Percentiles rank a stretch among this genome's conserved stretches.
phyloP scores from a whole-genome alignment of 2,888 invertebrate genomes.

The Cryptophagus acutangulus region DNA sequence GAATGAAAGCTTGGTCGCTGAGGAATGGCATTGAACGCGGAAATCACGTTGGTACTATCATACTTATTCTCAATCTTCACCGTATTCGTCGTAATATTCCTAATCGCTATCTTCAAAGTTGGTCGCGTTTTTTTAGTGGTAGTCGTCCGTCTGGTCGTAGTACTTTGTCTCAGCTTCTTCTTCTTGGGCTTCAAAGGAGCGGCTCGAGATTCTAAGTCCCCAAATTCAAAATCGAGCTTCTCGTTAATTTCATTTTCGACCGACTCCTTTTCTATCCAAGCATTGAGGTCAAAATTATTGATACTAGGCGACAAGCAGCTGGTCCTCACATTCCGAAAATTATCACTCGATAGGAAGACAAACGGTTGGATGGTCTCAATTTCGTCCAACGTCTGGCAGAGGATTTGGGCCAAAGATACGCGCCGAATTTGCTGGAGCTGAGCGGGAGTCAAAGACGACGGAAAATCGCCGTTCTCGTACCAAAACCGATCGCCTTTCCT shows the following conservation, averaged over 20 bases:
- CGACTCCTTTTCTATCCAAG: constrained; percentile 54
- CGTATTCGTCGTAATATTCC: constrained; percentile 17
- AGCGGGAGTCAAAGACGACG: constrained; percentile 69
- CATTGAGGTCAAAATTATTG: constrained; percentile 56
- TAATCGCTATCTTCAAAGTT: constrained; percentile 18
- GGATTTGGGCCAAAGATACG: constrained; percentile 66
- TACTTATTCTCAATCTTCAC: constrained; percentile 17
- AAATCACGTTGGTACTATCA: constrained; percentile 6
- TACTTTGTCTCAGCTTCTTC: constrained; percentile 8
- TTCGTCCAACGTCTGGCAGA: constrained; percentile 62
- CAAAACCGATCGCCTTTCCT: constrained; percentile 76
- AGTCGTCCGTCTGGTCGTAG: constrained; percentile 11
- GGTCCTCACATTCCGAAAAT: constrained; percentile 55
- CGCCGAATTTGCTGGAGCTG: constrained; percentile 71
- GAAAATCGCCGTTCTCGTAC: constrained; percentile 75
- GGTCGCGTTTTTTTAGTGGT: constrained; percentile 14
- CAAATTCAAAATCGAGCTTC: constrained; percentile 13
- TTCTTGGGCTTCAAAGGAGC: not conserved
- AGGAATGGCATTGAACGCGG: too few species aligned
- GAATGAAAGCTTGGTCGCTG: constrained; percentile 15
- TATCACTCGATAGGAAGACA: constrained; percentile 60
- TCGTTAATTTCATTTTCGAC: constrained; percentile 18
- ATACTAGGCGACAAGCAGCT: constrained; percentile 52
- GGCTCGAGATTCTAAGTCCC: constrained; percentile 2
- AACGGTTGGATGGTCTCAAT: constrained; percentile 68